Conservation (phyloP, 2,797 vertebrate genomes). For the Chelmon rostratus region DNA sequence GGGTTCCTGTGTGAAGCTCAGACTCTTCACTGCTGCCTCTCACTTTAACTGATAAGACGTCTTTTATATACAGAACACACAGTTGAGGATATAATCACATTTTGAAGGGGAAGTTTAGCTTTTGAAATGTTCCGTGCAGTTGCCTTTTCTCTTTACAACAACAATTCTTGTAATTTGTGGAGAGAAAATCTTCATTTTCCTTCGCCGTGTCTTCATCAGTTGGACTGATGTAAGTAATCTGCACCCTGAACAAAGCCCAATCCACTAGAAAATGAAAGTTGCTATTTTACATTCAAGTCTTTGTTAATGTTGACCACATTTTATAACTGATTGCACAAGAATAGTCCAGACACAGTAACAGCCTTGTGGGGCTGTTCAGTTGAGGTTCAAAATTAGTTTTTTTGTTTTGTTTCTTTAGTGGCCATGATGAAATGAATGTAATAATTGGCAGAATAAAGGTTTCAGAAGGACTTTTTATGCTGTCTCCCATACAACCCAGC, state of each 20-base stretch:
- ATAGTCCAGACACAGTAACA: background rate
- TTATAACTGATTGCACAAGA: background rate
- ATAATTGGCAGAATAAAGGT: background rate
- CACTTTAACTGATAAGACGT: constrained; percentile 3
- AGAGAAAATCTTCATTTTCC: background rate
- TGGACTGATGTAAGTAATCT: background rate
- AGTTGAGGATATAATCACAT: background rate
- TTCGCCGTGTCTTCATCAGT: constrained; percentile 3
- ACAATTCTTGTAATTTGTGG: background rate
- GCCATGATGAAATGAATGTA: background rate
- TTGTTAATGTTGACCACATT: background rate
- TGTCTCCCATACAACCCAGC: no score
- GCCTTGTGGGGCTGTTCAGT: background rate
- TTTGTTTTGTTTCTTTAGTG: background rate
- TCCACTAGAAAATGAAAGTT: background rate
- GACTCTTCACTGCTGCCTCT: background rate
- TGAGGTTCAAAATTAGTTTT: background rate
- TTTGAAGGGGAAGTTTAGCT: background rate
- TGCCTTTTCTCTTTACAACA: background rate
- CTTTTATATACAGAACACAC: background rate
- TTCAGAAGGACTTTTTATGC: constrained; percentile 2
- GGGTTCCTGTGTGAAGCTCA: constrained; percentile 41
- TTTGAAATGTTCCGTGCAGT: background rate
- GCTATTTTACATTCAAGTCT: background rate
- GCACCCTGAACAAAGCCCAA: constrained; percentile 14